These are phyloP conservation scores for Beris morrisii DNA, from an alignment of 2,888 invertebrate species.

Conservation along the genomic window DNA sequence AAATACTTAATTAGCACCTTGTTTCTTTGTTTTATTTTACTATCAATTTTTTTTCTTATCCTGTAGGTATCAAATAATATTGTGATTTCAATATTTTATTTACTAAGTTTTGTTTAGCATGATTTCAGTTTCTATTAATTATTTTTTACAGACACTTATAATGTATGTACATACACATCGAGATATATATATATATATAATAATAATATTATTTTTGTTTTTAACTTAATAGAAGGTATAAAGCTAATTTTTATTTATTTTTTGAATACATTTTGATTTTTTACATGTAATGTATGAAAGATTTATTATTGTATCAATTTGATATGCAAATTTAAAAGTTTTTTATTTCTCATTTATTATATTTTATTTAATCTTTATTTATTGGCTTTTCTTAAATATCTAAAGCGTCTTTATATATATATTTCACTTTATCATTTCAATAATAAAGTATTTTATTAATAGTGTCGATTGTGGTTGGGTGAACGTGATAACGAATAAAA, in stretches of 20 bases:
- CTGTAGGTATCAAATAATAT: too few species aligned
- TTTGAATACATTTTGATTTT: conserved; percentile 5
- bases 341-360: conserved; percentile 7
- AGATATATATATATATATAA: too few species aligned
- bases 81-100: too few species aligned
- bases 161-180: too few species aligned
- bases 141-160: too few species aligned
- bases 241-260: conserved; percentile 10
- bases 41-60: conserved; percentile 8
- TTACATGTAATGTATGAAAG: conserved; percentile 25
- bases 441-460: neutral
- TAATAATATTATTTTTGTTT: conserved; percentile 7
- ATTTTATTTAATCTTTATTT: neutral
- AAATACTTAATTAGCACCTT: conserved; percentile 17
- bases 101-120: too few species aligned
- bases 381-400: neutral
- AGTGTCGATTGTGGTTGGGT: neutral
- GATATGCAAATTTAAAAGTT: conserved; percentile 34
- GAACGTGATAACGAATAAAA: too few species aligned
- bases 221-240: conserved; percentile 8
- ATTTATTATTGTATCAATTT: conserved; percentile 32
- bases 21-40: conserved; percentile 13
- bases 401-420: conserved; percentile 14
- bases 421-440: too few species aligned
- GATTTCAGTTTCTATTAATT: too few species aligned